Percentiles rank a stretch among this genome's conserved stretches.
These are phyloP conservation scores for Drosophila mimetica DNA, from an alignment of 2,888 invertebrate species.

Conservation along the genomic window DNA sequence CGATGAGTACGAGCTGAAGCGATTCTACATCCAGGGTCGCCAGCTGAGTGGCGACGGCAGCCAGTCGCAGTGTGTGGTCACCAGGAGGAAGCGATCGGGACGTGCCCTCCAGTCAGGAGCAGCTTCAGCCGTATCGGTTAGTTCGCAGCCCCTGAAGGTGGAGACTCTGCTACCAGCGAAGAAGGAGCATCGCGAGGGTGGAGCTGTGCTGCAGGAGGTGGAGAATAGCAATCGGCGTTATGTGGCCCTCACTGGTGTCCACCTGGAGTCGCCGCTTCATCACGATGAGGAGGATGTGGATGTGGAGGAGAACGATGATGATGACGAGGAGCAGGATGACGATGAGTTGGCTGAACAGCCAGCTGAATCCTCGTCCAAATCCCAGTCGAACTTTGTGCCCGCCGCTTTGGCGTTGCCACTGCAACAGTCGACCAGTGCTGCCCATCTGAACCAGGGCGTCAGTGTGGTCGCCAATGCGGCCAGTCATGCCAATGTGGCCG, in stretches of 20 bases:
- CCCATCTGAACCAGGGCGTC: constrained; percentile 54
- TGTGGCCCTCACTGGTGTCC: constrained; percentile 57
- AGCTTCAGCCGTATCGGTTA: constrained; percentile 40
- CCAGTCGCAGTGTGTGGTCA: constrained; percentile 75
- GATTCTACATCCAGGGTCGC: constrained; percentile 77
- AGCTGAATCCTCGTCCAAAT: constrained; percentile 2
- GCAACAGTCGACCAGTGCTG: constrained; percentile 12
- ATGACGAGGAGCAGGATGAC: constrained; percentile 5
- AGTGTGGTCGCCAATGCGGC: constrained; percentile 58
- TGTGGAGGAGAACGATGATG: constrained; percentile 13
- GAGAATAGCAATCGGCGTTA: constrained; percentile 47
- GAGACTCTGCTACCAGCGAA: neutral
- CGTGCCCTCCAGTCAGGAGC: constrained; percentile 10
- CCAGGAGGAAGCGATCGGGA: constrained; percentile 70
- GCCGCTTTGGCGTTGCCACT: constrained; percentile 41
- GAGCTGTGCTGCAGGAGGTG: neutral
- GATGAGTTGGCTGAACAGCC: constrained; percentile 7
- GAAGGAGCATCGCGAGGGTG: constrained; percentile 56
- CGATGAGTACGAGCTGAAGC: constrained; percentile 79
- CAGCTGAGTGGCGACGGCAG: constrained; percentile 71
- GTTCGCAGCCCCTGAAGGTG: constrained; percentile 50
- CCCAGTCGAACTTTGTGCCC: constrained; percentile 26
- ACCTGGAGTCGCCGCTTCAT: constrained; percentile 25
- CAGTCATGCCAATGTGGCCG: constrained; percentile 61
- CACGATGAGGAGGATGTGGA: constrained; percentile 14